Evolutionary conservation across 2,888 invertebrate species (phyloP).

Genomic region (Nephrotoma flavescens): DNA sequence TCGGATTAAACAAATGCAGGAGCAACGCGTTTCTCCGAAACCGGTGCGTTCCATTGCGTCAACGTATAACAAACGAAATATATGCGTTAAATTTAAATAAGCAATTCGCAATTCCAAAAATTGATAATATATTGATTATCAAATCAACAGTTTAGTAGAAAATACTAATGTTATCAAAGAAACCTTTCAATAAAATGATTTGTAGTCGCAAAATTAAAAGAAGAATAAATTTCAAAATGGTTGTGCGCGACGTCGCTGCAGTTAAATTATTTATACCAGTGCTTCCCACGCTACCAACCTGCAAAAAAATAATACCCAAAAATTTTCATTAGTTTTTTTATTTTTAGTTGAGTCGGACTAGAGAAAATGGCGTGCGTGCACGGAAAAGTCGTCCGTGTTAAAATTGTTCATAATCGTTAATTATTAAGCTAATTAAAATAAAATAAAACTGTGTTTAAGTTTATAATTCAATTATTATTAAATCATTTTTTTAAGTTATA

Average conservation of each 20-base stretch:
- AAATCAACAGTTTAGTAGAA: no score
- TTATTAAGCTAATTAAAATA: slow-evolving; percentile 2
- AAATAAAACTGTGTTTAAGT: not conserved
- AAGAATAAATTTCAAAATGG: not conserved
- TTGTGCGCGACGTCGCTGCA: not conserved
- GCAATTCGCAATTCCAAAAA: no score
- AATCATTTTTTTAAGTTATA: not conserved
- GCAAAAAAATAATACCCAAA: not conserved
- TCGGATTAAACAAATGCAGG: no score
- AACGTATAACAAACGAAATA: no score
- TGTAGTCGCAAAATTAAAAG: no score
- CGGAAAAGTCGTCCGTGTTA: slow-evolving; percentile 7
- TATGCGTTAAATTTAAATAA: no score
- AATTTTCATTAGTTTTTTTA: not conserved
- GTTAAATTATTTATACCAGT: not conserved
- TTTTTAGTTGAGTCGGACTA: slow-evolving; percentile 4
- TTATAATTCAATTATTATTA: not conserved
- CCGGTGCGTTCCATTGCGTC: no score
- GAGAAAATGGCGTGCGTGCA: slow-evolving; percentile 9
- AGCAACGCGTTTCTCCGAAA: no score
- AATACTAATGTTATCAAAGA: no score
- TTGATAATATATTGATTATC: no score
- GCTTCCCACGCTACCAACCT: not conserved
- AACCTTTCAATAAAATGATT: no score
- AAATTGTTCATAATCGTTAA: slow-evolving; percentile 10